Base-by-base conservation (phyloP, 2,797 vertebrate species). In the Moxostoma hubbsi region DNA sequence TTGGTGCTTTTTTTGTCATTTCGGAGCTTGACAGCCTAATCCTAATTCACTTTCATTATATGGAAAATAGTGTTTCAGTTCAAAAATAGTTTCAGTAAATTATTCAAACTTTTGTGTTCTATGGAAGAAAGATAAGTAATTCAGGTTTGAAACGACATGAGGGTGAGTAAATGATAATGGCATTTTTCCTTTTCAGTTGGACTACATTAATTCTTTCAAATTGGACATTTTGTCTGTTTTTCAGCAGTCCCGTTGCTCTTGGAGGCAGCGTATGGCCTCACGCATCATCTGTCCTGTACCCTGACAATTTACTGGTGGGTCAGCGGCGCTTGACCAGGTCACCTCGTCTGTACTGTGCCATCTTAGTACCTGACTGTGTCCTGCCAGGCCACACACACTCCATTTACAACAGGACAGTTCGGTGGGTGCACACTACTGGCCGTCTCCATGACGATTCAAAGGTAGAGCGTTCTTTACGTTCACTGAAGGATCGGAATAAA, bases 401-500 rank as follows among this genome's bases (percentile, higher is more conserved):
- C 76, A 74, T 0, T n/a, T 87, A 71, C 66, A 81, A 70, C 57
- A 90, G 92, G 88, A 88, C 83, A 1, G 88, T 93, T 4, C 87
- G 96, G 45, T 89, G 94, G 93, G 94, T 96, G 90, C 98, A 98
- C 90, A 94, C 93, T 6, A 95, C 96, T 0, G 54, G 82, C 64
- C 83, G 90, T 2, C 90, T 92, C 15, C 79, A 77, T 47, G 98
- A 99, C 5, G 97, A 99, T 89, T 99, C 98, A 0, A 93, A 99
- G 86, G 94, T 98, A 80, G 98, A 99, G 89, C 98, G 96, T 83
- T 98, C 97, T 0, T 92, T 99, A 62, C 96, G 96, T 78, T 96
- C 95, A 6, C 82, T 99, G 46, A 99, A 99, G 90, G 97, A 98
- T 88, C 97, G 96, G 90, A 98, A 93, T 87, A 98, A 98, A 93